A percentile compares a stretch with the other conserved stretches of the same genome.
phyloP scores from a whole-genome alignment of 2,113 vertebrate genomes.

The Malurus melanocephalus region DNA sequence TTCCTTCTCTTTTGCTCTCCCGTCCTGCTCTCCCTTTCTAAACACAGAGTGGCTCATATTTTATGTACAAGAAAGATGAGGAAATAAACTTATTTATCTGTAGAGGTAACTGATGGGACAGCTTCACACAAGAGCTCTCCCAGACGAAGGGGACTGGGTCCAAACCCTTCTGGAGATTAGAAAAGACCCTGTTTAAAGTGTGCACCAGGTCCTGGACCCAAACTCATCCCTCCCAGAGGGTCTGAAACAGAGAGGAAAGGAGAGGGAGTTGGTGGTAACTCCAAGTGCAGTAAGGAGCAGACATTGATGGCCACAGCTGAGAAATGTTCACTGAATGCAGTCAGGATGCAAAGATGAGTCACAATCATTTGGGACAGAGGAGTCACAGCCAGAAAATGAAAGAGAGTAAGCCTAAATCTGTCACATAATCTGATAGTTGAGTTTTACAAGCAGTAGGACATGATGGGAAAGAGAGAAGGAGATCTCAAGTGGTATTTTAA shows the following conservation, averaged over 20 bases:
- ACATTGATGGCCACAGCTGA: neutral
- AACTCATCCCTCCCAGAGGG: neutral
- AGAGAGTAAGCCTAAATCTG: neutral
- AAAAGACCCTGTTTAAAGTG: neutral
- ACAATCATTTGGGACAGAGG: neutral
- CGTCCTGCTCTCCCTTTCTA: neutral
- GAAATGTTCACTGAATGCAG: neutral
- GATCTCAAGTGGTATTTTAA: neutral
- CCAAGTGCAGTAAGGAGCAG: neutral
- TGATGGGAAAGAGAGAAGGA: neutral
- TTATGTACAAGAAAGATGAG: neutral
- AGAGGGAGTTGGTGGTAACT: neutral
- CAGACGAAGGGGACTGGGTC: neutral
- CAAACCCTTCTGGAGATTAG: neutral
- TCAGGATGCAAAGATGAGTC: neutral
- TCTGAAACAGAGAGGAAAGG: neutral
- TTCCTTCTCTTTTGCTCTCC: neutral
- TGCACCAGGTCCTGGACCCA: fast-evolving
- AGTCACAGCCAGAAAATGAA: neutral
- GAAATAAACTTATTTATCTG: neutral
- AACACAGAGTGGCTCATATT: neutral
- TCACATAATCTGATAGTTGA: neutral
- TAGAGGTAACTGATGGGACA: neutral
- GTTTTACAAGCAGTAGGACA: neutral
- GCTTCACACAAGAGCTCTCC: neutral